Base-by-base conservation (phyloP, 2,797 vertebrate genomes). In the Gymnocypris eckloni region DNA sequence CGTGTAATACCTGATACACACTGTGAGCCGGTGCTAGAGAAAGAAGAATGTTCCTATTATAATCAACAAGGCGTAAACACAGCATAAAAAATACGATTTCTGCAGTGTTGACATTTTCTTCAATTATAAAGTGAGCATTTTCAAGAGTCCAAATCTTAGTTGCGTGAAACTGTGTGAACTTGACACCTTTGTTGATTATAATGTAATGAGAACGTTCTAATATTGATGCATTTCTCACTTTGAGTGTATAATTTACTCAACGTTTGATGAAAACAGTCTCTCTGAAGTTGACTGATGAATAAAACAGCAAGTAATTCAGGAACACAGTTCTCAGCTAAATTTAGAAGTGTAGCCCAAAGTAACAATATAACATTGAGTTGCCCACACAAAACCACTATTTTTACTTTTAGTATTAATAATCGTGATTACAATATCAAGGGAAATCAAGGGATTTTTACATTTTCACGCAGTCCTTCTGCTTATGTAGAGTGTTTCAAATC, bases 21-120 rank as follows among this genome's bases (percentile, higher is more conserved):
- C 22, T 88, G 59, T 81, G 85, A 90, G 87, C 81, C 64, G 45
- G 28, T 83, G 86, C 73, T 86, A 71, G 77, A 84, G 84, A 88
- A 82, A 80, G 86, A 82, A 52, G 70, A 52, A 37, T 76, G 64
- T 76, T 90, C 79, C 88, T 48, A 39, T 4, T 45, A 80, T 75
- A 70, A 89, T 90, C 66, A 79, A 64, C 56, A 45, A 45, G 77
- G 41, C 56, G 28, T 79, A 64, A 64, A 79, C 22, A 69, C 22
- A 69, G 84, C 82, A 88, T 86, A 33, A 75, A 37, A 48, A 45
- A 88, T 77, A 33, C 3, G 69, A 84, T 84, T 89, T 92, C 84
- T 81, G 50, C 80, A 76, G 69, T 37, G 37, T 15, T 25, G n/a
- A 7, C 7, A 66, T 89, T 22, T 75, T 78, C 48, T 64, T 59